Evolutionary conservation across 2,113 vertebrate genomes (phyloP), one percentile per base, ranked within the genome.

Genomic region (Gymnobelideus leadbeateri): DNA sequence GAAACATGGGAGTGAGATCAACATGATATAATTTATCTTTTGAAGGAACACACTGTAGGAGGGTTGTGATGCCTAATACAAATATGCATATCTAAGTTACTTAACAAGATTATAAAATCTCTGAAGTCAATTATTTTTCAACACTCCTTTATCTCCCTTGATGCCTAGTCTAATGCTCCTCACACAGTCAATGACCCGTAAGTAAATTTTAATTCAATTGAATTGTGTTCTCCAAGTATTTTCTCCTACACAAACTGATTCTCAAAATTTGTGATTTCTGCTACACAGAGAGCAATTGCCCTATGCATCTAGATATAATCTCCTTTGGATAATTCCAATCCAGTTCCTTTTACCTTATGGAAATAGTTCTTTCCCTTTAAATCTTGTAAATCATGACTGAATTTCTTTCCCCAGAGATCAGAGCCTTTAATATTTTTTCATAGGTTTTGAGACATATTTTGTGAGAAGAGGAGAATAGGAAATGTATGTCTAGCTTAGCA

Each of bases 351-450:
- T 84, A 43, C 94, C 46, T n/a, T 93, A 24, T 23, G n/a, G 26
- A 94, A 92, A 37, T 5, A 84, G 51, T 54, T 92, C 8, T 93
- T 19, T 77, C 53, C 24, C 95, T 95, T 93, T 26, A 4, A 91
- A 21, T 91, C 46, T 91, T 93, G 51, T 93, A 94, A 94, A 55
- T 37, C 57, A 31, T 37, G 57, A 8, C 3, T 68, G n/a, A 84
- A 84, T 43, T 77, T 77, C n/a, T 84, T 84, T 84, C 16, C 9
- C 2, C 43, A 84, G 37, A 43, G 5, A 43, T 43, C 16, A 84
- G n/a, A 84, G 37, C 16, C 7, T 23, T 43, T 43, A 19, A 77
- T 77, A 4, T 43, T 77, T 43, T 21, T 23, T n/a, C 31, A 84
- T 84, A 84, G 19, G 43, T 19, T 84, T 84, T 21, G 37, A 77